phyloP scores from a whole-genome alignment of 2,113 vertebrate genomes.

The Bubo bubo region DNA sequence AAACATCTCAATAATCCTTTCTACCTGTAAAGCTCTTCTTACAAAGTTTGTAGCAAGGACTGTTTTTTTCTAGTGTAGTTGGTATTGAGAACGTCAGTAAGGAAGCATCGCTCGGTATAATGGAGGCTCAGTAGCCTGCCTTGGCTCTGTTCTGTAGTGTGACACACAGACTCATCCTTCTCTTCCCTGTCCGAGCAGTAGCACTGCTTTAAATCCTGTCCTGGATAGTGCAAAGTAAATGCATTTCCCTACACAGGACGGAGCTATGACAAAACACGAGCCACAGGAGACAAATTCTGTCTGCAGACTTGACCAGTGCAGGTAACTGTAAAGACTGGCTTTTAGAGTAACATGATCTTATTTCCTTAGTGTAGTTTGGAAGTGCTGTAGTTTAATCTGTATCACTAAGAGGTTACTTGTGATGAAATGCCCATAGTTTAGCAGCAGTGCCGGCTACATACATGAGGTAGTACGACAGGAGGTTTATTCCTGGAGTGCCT shows the following conservation, averaged over 20 bases:
- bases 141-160: background rate
- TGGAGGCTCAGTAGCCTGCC: background rate
- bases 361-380: background rate
- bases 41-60: background rate
- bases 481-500: background rate
- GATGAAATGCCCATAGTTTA: background rate
- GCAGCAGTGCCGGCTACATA: background rate
- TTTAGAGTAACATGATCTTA: accelerated
- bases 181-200: background rate
- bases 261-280: background rate
- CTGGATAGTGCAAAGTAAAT: background rate
- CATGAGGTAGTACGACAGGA: background rate
- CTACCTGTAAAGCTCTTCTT: background rate
- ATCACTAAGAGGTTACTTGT: background rate
- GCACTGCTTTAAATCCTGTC: background rate
- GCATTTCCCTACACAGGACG: background rate
- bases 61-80: background rate
- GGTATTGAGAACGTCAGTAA: background rate
- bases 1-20: background rate
- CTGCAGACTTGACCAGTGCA: background rate
- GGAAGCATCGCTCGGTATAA: accelerated
- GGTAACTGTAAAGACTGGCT: background rate
- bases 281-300: background rate
- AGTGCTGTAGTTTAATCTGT: background rate
- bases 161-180: background rate